A percentile compares a stretch with the other conserved stretches of the same genome.
phyloP scores from a whole-genome alignment of 2,797 vertebrate species.

The Botia almorhae region DNA sequence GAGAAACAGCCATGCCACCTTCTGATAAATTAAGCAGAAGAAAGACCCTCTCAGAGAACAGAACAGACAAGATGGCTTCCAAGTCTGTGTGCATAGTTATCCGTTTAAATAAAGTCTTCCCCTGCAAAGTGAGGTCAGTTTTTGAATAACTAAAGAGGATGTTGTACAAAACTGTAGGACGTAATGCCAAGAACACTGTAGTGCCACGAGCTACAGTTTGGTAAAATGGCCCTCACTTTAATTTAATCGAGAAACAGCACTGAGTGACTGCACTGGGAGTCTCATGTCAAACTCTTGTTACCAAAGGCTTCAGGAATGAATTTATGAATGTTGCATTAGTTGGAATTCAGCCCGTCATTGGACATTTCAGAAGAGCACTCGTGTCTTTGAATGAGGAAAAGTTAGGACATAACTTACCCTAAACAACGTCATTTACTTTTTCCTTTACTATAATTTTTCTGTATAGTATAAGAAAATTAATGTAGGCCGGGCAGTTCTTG shows the following conservation, averaged over 20 bases:
- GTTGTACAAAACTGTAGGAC: slow-evolving; percentile 34
- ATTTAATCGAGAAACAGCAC: slow-evolving; percentile 32
- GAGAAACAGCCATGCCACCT: slow-evolving; percentile 62
- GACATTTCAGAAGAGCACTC: slow-evolving; percentile 41
- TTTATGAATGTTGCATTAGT: slow-evolving; percentile 72
- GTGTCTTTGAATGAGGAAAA: slow-evolving; percentile 5
- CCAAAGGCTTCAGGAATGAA: slow-evolving; percentile 80
- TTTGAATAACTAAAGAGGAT: slow-evolving; percentile 14
- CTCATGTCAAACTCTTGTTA: slow-evolving; percentile 42
- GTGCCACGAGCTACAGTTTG: slow-evolving; percentile 62
- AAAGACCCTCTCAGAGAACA: slow-evolving; percentile 50
- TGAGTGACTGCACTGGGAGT: slow-evolving; percentile 45
- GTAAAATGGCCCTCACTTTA: slow-evolving; percentile 50
- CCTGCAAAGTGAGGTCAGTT: neutral
- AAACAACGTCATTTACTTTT: slow-evolving; percentile 29
- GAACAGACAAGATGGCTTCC: slow-evolving; percentile 55
- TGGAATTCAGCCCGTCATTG: slow-evolving; percentile 42
- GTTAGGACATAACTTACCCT: slow-evolving; percentile 6
- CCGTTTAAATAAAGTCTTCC: slow-evolving; percentile 1
- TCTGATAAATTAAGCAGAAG: slow-evolving; percentile 55
- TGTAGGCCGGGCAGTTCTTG: neutral
- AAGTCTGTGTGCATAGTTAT: slow-evolving; percentile 37
- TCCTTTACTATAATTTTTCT: slow-evolving; percentile 10
- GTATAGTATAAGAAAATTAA: slow-evolving; percentile 21
- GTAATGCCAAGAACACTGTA: slow-evolving; percentile 59